Conservation (phyloP, 1,140 invertebrate genomes). For the Hyles euphorbiae region DNA sequence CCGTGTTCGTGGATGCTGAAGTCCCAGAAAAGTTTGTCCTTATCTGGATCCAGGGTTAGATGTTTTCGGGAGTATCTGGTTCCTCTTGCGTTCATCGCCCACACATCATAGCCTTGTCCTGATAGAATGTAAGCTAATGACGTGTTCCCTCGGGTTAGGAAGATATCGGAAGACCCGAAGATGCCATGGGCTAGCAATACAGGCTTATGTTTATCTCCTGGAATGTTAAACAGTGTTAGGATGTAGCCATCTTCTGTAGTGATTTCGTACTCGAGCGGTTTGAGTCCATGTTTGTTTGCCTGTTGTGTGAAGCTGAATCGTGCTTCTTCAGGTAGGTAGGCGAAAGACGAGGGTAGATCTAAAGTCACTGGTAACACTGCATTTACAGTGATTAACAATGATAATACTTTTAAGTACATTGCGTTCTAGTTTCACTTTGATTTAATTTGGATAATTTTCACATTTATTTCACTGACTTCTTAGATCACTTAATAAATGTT, state of each 20-base stretch:
- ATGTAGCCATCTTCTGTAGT: constrained; percentile 27
- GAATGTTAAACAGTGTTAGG: constrained; percentile 20
- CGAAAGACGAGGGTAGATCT: constrained; percentile 1
- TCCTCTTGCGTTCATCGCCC: constrained; percentile 79
- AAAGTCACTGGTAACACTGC: neutral
- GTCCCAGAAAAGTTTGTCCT: constrained; percentile 72
- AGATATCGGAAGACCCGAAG: constrained; percentile 78
- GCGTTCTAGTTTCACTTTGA: too few species aligned
- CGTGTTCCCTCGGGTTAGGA: constrained; percentile 77
- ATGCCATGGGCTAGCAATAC: constrained; percentile 82
- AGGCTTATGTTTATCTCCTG: constrained; percentile 24
- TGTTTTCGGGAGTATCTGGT: constrained; percentile 78
- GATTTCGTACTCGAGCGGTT: constrained; percentile 12
- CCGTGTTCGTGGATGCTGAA: constrained; percentile 78
- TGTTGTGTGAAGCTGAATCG: constrained; percentile 17
- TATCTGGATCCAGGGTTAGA: constrained; percentile 51
- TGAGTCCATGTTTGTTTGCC: constrained; percentile 18
- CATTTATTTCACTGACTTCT: too few species aligned
- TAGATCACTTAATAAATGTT: too few species aligned
- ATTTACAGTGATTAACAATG: neutral
- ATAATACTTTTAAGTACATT: neutral
- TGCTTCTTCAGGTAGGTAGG: constrained; percentile 13
- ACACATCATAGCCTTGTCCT: constrained; percentile 80
- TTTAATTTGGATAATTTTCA: too few species aligned
- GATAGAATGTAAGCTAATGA: constrained; percentile 76